phyloP scores from a whole-genome alignment of 2,888 invertebrate species.

The Ceramica pisi region DNA sequence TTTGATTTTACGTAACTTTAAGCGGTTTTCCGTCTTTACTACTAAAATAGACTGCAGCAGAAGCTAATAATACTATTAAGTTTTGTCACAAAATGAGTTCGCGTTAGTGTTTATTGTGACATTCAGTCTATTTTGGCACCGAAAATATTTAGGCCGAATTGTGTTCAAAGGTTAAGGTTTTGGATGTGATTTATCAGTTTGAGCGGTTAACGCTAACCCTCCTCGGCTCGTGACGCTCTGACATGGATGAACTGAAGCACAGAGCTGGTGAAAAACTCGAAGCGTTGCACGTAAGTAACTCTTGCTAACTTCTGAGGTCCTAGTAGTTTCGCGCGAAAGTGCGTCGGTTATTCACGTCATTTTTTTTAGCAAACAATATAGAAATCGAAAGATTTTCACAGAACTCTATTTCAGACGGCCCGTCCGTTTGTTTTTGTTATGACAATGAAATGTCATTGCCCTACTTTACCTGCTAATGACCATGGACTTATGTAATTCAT shows the following conservation, averaged over 20 bases:
- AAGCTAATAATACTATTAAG: constrained; percentile 52
- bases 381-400: constrained; percentile 48
- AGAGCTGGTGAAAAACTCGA: constrained; percentile 88
- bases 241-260: constrained; percentile 87
- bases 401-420: constrained; percentile 7
- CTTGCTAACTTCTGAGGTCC: constrained; percentile 69
- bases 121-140: constrained; percentile 86
- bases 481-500: constrained; percentile 81
- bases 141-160: constrained; percentile 83
- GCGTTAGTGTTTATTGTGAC: constrained; percentile 71
- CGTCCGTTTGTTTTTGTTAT: constrained; percentile 68
- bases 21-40: constrained; percentile 60
- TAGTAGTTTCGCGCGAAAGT: constrained; percentile 79
- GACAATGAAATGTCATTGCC: constrained; percentile 74
- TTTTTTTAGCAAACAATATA: constrained; percentile 64
- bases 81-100: constrained; percentile 62
- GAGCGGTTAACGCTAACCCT: constrained; percentile 76
- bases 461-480: constrained; percentile 70
- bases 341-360: constrained; percentile 70
- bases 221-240: constrained; percentile 74
- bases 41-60: constrained; percentile 44
- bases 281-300: constrained; percentile 86
- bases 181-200: constrained; percentile 80
- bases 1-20: constrained; percentile 67
- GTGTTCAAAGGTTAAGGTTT: constrained; percentile 89